A percentile compares a stretch with the other conserved stretches of the same genome.
Evolutionary conservation across 1,140 invertebrate species (phyloP).

Genomic region (Phocides pigmalion): DNA sequence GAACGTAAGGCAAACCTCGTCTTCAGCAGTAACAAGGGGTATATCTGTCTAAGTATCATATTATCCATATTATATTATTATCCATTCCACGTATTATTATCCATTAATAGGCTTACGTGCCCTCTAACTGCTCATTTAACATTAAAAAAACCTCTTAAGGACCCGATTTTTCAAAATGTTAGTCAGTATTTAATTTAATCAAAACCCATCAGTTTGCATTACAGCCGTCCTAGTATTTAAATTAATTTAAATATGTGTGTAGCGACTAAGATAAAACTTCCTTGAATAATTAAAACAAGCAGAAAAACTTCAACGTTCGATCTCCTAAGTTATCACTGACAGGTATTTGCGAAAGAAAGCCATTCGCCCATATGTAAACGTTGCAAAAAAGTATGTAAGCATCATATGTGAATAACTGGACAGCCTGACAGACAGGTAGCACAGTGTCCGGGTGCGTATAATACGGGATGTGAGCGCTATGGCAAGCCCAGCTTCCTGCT

Average conservation of each 20-base stretch:
- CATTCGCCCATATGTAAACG: slow-evolving; percentile 47
- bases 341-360: slow-evolving; percentile 36
- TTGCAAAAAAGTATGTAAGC: slow-evolving; percentile 47
- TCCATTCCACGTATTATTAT: too few species aligned
- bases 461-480: slow-evolving; percentile 65
- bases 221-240: too few species aligned
- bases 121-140: too few species aligned
- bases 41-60: too few species aligned
- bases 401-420: slow-evolving; percentile 64
- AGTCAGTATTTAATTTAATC: too few species aligned
- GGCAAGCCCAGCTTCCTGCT: slow-evolving; percentile 66
- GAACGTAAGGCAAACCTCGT: too few species aligned
- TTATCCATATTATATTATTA: too few species aligned
- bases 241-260: slow-evolving; percentile 4
- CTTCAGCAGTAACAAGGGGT: too few species aligned
- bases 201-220: background rate
- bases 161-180: too few species aligned
- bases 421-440: slow-evolving; percentile 54
- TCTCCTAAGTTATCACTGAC: slow-evolving; percentile 28
- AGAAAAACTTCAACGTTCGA: slow-evolving; percentile 28
- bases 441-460: slow-evolving; percentile 67
- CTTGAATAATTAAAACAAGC: slow-evolving; percentile 31
- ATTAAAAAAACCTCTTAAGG: too few species aligned
- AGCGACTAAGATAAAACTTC: slow-evolving; percentile 20
- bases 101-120: too few species aligned